These are phyloP conservation scores for Apoderus coryli DNA, from an alignment of 2,888 invertebrate genomes.

Conservation along the genomic window DNA sequence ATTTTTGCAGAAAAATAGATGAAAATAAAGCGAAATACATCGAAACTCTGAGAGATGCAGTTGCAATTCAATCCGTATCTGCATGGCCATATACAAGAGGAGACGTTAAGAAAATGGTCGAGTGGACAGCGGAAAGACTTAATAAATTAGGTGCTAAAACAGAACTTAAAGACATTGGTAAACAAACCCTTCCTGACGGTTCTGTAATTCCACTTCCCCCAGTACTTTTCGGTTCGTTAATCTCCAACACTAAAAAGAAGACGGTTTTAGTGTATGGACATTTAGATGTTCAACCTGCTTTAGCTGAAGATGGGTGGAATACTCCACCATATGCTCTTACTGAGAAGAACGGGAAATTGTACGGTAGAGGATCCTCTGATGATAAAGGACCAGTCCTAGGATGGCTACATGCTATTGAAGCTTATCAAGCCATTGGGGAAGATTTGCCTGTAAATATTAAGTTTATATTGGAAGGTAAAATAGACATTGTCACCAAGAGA, in stretches of 20 bases:
- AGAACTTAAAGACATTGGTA: slow-evolving; percentile 43
- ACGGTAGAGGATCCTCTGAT: slow-evolving; percentile 76
- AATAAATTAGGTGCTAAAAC: slow-evolving; percentile 27
- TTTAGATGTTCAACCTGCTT: slow-evolving; percentile 93
- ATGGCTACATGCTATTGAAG: slow-evolving; percentile 90
- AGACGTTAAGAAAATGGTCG: slow-evolving; percentile 46
- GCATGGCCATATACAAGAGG: slow-evolving; percentile 66
- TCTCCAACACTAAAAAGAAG: slow-evolving; percentile 72
- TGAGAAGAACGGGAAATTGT: slow-evolving; percentile 76
- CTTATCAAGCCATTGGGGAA: slow-evolving; percentile 52
- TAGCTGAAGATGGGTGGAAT: slow-evolving; percentile 85
- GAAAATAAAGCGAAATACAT: slow-evolving; percentile 61
- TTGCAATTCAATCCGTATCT: slow-evolving; percentile 89
- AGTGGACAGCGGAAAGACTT: slow-evolving; percentile 62
- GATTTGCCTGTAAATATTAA: slow-evolving; percentile 59
- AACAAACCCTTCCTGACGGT: slow-evolving; percentile 57
- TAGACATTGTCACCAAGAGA: no score
- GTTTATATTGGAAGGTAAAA: slow-evolving; percentile 96
- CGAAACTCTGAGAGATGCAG: slow-evolving; percentile 61
- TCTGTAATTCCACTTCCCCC: slow-evolving; percentile 67
- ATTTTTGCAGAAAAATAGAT: slow-evolving; percentile 75
- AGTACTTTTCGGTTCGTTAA: slow-evolving; percentile 65
- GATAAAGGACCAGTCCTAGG: slow-evolving; percentile 86
- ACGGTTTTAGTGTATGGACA: slow-evolving; percentile 92
- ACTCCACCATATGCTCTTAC: slow-evolving; percentile 85